Percentiles rank a stretch among this genome's conserved stretches.
These are phyloP conservation scores for Stomatorhinus ivindoensis DNA, from an alignment of 2,113 vertebrate genomes.

Conservation along the genomic window DNA sequence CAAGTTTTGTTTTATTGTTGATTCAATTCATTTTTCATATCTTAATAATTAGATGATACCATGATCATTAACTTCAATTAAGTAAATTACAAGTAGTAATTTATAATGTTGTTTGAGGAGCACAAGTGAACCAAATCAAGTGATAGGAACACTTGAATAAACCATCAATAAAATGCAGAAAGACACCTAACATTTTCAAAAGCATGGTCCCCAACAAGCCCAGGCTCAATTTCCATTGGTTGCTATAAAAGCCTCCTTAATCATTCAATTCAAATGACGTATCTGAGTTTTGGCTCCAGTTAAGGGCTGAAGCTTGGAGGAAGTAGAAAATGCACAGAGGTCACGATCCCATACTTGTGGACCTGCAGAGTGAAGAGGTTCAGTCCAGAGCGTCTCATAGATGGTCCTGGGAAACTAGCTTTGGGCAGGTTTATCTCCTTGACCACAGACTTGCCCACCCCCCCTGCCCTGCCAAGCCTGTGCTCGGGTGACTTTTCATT, in stretches of 20 bases:
- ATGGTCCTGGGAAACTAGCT: background rate
- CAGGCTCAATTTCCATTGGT: background rate
- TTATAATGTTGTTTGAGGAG: background rate
- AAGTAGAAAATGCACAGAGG: background rate
- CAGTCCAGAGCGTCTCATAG: background rate
- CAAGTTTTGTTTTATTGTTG: background rate
- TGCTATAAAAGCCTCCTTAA: background rate
- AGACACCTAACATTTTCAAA: background rate
- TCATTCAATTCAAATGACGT: background rate
- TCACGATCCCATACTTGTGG: background rate
- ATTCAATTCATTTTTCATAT: background rate
- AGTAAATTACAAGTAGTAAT: background rate
- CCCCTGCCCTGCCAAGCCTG: no score
- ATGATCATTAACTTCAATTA: background rate
- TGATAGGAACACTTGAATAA: background rate
- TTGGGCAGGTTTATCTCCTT: background rate
- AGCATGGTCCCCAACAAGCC: background rate
- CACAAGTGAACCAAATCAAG: background rate
- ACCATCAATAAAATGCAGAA: background rate
- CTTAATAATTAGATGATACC: background rate
- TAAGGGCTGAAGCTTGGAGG: background rate
- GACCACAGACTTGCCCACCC: background rate
- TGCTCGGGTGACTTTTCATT: background rate
- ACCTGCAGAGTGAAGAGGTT: background rate
- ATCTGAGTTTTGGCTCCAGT: background rate